These are phyloP conservation scores for Sebastolobus alascanus DNA, from an alignment of 2,797 vertebrate species.

Conservation along the genomic window DNA sequence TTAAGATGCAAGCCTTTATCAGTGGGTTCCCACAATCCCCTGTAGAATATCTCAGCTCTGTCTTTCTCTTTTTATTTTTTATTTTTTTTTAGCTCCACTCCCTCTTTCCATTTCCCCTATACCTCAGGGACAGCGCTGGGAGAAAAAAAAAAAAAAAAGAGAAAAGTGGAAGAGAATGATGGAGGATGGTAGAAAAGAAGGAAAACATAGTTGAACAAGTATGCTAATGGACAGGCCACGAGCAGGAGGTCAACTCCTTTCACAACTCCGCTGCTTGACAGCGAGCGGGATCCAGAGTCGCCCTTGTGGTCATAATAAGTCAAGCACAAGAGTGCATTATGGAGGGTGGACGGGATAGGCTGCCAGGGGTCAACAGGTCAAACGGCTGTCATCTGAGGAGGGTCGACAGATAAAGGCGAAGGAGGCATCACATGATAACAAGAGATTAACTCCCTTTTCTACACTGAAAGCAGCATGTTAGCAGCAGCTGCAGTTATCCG, in stretches of 20 bases:
- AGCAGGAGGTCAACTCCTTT: slow-evolving; percentile 45
- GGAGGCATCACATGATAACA: slow-evolving; percentile 18
- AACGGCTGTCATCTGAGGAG: slow-evolving; percentile 40
- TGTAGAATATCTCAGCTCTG: slow-evolving; percentile 71
- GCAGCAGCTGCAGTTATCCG: neutral
- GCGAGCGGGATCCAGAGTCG: slow-evolving; percentile 21
- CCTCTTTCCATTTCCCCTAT: slow-evolving; percentile 52
- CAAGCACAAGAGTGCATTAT: slow-evolving; percentile 21
- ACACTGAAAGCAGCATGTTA: neutral
- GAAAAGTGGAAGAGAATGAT: slow-evolving; percentile 19
- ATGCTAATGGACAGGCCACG: slow-evolving; percentile 39
- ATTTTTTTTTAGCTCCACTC: slow-evolving; percentile 47
- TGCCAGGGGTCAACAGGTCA: slow-evolving; percentile 49
- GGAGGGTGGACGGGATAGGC: slow-evolving; percentile 17
- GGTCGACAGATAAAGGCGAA: slow-evolving; percentile 3
- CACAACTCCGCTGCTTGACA: slow-evolving; percentile 19
- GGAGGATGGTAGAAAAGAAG: slow-evolving; percentile 35
- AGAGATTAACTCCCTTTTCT: slow-evolving; percentile 13
- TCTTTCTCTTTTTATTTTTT: slow-evolving; percentile 31
- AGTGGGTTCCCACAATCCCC: slow-evolving; percentile 86
- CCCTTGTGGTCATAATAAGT: slow-evolving; percentile 25
- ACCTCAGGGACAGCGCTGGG: slow-evolving; percentile 63
- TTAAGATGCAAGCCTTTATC: slow-evolving; percentile 86
- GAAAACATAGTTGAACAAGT: slow-evolving; percentile 49
- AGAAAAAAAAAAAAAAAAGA: slow-evolving; percentile 22